These are phyloP conservation scores for Remorina albescens DNA, from an alignment of 2,797 vertebrate genomes.

Conservation along the genomic window DNA sequence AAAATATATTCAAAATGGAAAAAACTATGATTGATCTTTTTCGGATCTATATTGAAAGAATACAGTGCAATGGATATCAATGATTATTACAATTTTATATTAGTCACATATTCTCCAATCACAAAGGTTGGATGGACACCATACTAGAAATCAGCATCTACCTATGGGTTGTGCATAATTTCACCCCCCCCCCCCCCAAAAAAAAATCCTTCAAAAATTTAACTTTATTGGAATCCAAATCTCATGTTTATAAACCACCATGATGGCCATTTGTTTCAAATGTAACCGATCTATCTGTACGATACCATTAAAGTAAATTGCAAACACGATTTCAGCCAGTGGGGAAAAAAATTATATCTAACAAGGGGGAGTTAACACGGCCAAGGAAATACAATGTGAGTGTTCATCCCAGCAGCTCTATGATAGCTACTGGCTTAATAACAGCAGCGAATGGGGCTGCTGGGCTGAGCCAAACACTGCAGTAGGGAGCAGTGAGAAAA, in stretches of 20 bases:
- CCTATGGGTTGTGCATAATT: background rate
- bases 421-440: constrained; percentile 66
- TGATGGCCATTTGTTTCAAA: background rate
- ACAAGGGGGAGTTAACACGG: constrained; percentile 33
- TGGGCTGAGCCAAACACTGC: constrained; percentile 53
- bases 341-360: background rate
- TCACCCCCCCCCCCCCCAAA: too few relatives aligned
- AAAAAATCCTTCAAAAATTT: too few relatives aligned
- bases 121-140: background rate
- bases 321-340: constrained; percentile 1
- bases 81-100: background rate
- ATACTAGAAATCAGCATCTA: background rate
- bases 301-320: background rate
- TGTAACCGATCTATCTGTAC: background rate
- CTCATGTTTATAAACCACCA: background rate
- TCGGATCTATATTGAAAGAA: background rate
- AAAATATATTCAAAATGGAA: background rate
- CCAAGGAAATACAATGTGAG: background rate
- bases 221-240: background rate
- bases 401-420: constrained; percentile 37
- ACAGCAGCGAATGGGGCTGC: constrained; percentile 58
- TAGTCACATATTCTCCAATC: background rate
- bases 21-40: background rate
- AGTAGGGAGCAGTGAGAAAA: constrained; percentile 66
- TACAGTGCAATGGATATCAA: background rate